Base-by-base conservation (phyloP, 1,140 invertebrate species). In the Galendromus occidentalis region DNA sequence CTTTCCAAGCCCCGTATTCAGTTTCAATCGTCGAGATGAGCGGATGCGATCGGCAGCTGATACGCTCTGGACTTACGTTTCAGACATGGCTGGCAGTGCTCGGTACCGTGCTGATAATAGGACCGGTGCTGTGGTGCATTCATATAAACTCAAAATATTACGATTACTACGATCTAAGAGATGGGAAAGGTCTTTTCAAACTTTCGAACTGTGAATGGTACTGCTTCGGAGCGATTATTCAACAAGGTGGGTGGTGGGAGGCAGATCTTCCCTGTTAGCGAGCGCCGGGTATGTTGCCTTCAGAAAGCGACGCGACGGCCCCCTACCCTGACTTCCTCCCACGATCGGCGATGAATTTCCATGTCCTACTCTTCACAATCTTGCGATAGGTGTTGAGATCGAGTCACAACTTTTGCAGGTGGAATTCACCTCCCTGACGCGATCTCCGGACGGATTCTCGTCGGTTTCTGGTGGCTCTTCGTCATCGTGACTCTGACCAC, bases 391-490 rank as follows among this genome's bases (percentile, higher is more conserved):
- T n/a, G n/a, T n/a, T n/a, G n/a, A n/a, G n/a, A n/a, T 39, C 20
- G 18, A 25, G 9, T 65, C 65, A 42, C 9, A 18, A n/a, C 45
- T 25, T 42, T 73, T 72, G 22, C 70, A 90, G 88, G 88, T 69
- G 88, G 88, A 20, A 85, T 86, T 79, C 83, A 87, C 72, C 75
- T 91, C 39, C 88, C 89, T 0, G 77, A 81, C 42, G 86, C 86
- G 0, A 85, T 89, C 71, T 91, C 88, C 69, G 87, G 87, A n/a
- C 80, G 90, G n/a, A 71, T 92, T 2, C 77, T 94, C 0, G 82
- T 94, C 0, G 87, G 86, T 0, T 84, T 87, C 4, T 95, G 91
- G 91, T 94, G 91, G 90, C 73, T 95, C 14, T 86, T 91, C 14
- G 88, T 91, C 2, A 80, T 94, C 66, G 85, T 94, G 0, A 79